phyloP scores from a whole-genome alignment of 35 echinoderm and acorn worm genomes.

The Acanthaster planci region DNA sequence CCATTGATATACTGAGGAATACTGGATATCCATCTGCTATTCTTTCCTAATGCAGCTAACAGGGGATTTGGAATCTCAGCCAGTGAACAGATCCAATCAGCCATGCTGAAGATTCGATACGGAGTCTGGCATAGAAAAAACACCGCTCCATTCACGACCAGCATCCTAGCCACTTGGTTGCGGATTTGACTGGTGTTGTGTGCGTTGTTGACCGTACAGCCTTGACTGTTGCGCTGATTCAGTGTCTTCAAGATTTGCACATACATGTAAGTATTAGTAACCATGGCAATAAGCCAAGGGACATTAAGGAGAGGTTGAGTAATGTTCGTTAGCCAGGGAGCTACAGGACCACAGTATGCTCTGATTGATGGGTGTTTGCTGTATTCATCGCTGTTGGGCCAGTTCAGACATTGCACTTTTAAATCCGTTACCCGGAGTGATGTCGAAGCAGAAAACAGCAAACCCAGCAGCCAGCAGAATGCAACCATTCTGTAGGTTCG shows the following conservation, averaged over 20 bases:
- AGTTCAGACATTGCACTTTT: neutral
- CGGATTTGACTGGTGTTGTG: neutral
- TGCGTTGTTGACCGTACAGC: neutral
- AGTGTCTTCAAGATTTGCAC: neutral
- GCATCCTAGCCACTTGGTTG: neutral
- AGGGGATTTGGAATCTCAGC: neutral
- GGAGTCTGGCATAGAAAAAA: neutral
- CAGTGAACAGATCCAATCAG: neutral
- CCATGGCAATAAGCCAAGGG: neutral
- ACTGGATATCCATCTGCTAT: neutral
- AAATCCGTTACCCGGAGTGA: neutral
- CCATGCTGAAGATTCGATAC: neutral
- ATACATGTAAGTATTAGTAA: neutral
- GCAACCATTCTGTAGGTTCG: conserved; percentile 13
- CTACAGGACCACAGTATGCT: neutral
- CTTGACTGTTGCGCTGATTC: neutral
- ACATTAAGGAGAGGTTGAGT: neutral
- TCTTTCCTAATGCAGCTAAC: neutral
- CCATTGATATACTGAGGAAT: neutral
- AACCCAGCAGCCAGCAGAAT: neutral
- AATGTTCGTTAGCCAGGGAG: neutral
- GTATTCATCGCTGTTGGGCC: neutral
- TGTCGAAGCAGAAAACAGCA: neutral
- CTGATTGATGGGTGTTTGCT: neutral
- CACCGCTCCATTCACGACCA: neutral